These are phyloP conservation scores for Colossoma macropomum DNA, from an alignment of 2,113 vertebrate genomes.

Conservation along the genomic window DNA sequence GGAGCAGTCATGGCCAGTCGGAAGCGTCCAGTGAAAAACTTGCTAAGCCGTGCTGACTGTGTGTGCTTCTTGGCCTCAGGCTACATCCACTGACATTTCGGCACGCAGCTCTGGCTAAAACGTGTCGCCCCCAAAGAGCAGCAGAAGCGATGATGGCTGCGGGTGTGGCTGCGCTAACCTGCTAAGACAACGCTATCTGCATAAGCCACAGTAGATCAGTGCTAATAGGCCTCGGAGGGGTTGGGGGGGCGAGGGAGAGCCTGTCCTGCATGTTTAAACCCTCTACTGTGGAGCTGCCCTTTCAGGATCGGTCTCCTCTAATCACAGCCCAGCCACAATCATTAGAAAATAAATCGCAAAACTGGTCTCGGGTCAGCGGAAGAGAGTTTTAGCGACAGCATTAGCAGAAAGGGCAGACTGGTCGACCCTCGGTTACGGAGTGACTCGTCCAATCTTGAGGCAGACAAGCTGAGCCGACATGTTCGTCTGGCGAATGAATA, in stretches of 20 bases:
- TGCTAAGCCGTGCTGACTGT: not conserved
- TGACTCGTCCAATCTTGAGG: constrained; percentile 26
- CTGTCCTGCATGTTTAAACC: constrained; percentile 9
- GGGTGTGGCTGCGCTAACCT: not conserved
- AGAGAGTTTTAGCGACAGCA: constrained; percentile 21
- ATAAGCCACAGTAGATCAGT: constrained; percentile 29
- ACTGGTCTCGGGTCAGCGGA: constrained; percentile 34
- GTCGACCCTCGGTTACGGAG: not conserved
- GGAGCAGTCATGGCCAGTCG: too few relatives aligned
- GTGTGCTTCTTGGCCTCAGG: not conserved
- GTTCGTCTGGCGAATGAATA: constrained; percentile 65
- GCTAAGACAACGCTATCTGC: constrained; percentile 22
- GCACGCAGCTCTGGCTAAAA: constrained; percentile 13
- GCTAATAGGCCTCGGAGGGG: constrained; percentile 38
- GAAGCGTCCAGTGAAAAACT: not conserved
- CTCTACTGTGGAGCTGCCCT: constrained; percentile 23
- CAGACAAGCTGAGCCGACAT: not conserved
- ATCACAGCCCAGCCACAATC: constrained; percentile 21
- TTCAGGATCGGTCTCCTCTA: constrained; percentile 33
- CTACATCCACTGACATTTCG: constrained; percentile 31
- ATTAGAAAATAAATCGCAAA: constrained; percentile 16
- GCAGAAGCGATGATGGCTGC: not conserved
- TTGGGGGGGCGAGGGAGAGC: not conserved
- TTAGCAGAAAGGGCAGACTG: constrained; percentile 34
- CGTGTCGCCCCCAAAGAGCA: not conserved